Base-by-base conservation (phyloP, 1,140 invertebrate species). In the Teleopsis dalmanni region DNA sequence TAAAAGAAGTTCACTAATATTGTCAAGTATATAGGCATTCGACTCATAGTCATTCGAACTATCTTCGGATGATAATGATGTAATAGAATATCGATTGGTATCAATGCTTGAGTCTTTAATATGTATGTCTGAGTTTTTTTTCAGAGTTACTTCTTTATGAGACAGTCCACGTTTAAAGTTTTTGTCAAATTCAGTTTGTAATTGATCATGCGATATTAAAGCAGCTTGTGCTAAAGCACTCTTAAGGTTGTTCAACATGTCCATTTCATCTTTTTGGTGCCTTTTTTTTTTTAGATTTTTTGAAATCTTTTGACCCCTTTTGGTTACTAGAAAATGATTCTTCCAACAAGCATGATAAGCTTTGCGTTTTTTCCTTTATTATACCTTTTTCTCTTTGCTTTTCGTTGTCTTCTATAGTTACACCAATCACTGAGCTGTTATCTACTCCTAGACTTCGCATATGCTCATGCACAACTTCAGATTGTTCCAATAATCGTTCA, bases 341-440 rank as follows among this genome's bases (percentile, higher is more conserved):
- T n/a, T n/a, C n/a, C n/a, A n/a, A n/a, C n/a, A n/a, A n/a, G n/a
- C n/a, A n/a, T 29, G 7, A 29, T 8, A 29, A 7, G 13, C 13
- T 29, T 29, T 36, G 35, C 21, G 13, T 22, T 41, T 18, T 10
- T 25, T 23, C 25, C 22, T 22, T 9, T 27, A 10, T 16, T 27
- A 19, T n/a, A 4, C 13, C 23, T n/a, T n/a, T n/a, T 19, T 34
- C 33, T 6, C 14, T 11, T 13, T 34, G 9, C 64, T 76, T 54
- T 77, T 60, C 58, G 21, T 55, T 58, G 5, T 48, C 77, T 62
- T 90, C 86, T 81, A 87, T 88, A 55, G 88, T 89, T 81, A 89
- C 87, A 48, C 82, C 84, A 4, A 58, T 18, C 4, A 58, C 52
- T n/a, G 59, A 54, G 47, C 38, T 21, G 36, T 46, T 21, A 31